Conservation (phyloP, 2,888 invertebrate species). For the Trissolcus brochymenae region DNA sequence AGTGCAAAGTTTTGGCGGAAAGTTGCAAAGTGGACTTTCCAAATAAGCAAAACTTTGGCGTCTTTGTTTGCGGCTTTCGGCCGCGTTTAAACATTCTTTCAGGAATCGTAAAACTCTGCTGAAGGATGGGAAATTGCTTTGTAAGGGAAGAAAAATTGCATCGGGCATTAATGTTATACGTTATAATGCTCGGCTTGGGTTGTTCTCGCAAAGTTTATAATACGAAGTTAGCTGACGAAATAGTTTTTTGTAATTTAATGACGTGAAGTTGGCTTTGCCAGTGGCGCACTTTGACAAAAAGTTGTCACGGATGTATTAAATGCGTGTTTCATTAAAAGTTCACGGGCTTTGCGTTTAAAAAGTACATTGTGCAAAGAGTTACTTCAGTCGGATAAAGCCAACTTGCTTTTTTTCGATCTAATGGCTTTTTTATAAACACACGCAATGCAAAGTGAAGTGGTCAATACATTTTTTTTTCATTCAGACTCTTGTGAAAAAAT, state of each 20-base stretch:
- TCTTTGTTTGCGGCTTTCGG: background rate
- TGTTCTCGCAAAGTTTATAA: background rate
- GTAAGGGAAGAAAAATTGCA: constrained; percentile 3
- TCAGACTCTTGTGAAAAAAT: too few relatives aligned
- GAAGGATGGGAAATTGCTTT: constrained; percentile 1
- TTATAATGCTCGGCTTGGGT: constrained; percentile 2
- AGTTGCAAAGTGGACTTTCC: constrained; percentile 7
- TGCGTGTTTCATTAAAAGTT: too few relatives aligned
- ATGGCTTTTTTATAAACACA: too few relatives aligned
- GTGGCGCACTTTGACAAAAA: too few relatives aligned
- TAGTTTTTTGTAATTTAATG: constrained; percentile 3
- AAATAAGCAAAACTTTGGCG: background rate
- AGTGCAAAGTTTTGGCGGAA: constrained; percentile 2
- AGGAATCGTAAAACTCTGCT: background rate
- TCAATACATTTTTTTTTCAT: too few relatives aligned
- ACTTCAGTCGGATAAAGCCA: too few relatives aligned
- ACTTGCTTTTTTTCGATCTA: too few relatives aligned
- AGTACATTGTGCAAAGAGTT: too few relatives aligned
- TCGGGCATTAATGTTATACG: constrained; percentile 1
- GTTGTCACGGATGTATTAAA: too few relatives aligned
- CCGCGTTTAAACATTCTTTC: constrained; percentile 1
- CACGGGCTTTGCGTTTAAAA: too few relatives aligned
- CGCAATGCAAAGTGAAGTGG: too few relatives aligned
- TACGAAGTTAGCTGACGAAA: constrained; percentile 3
- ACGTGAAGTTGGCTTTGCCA: constrained; percentile 3